Conservation (phyloP, 30 jellyfish, hydroid and myxozoan species). For the Sanderia malayensis region DNA sequence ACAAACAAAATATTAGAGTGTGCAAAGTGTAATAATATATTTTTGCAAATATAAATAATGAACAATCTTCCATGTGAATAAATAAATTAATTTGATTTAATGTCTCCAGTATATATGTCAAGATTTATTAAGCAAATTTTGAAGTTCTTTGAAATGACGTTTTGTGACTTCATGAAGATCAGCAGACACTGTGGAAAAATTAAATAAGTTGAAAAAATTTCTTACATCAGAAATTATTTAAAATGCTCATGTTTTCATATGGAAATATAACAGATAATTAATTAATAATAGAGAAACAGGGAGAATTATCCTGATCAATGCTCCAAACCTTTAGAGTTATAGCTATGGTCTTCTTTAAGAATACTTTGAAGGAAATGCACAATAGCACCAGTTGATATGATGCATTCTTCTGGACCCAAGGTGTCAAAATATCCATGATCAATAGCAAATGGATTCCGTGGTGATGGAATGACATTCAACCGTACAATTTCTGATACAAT, state of each 20-base stretch:
- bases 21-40: too few relatives aligned
- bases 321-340: conserved; percentile 70
- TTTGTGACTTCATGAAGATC: conserved; percentile 53
- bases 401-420: conserved; percentile 59
- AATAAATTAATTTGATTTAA: too few relatives aligned
- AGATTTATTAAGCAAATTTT: not conserved
- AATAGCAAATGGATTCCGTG: conserved; percentile 92
- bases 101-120: too few relatives aligned
- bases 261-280: too few relatives aligned
- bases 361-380: conserved; percentile 68
- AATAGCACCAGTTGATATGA: conserved; percentile 96
- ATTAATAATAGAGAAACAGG: too few relatives aligned
- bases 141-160: conserved; percentile 50
- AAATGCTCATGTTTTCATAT: too few relatives aligned
- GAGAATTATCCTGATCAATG: too few relatives aligned
- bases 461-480: conserved; percentile 78
- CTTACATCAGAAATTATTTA: too few relatives aligned
- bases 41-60: too few relatives aligned
- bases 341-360: conserved; percentile 72
- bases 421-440: conserved; percentile 78
- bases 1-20: too few relatives aligned
- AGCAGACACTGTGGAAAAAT: conserved; percentile 36
- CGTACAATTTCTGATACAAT: conserved; percentile 80
- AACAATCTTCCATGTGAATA: too few relatives aligned
- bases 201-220: too few relatives aligned